A percentile compares a stretch with the other conserved stretches of the same genome.
Evolutionary conservation across 2,888 invertebrate species (phyloP).

Genomic region (Synergus umbraculus): DNA sequence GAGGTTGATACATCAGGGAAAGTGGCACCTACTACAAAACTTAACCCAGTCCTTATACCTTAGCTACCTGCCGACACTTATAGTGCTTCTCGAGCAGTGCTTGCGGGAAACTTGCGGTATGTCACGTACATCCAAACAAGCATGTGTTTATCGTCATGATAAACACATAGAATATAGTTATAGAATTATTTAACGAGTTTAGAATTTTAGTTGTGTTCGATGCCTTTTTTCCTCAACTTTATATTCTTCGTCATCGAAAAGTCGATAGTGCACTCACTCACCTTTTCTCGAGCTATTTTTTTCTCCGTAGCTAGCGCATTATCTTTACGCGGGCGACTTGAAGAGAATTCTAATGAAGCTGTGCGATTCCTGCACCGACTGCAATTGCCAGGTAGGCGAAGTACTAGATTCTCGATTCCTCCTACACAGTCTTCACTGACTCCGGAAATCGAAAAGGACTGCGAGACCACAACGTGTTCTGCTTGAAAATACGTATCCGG

Average conservation of each 20-base stretch:
- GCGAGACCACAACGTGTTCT: background rate
- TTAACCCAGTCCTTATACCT: background rate
- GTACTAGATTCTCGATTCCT: slow-evolving; percentile 21
- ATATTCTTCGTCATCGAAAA: background rate
- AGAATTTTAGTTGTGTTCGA: background rate
- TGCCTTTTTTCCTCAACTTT: background rate
- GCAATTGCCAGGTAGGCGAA: slow-evolving; percentile 25
- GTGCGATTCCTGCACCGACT: slow-evolving; percentile 5
- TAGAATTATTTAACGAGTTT: too few species aligned
- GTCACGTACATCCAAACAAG: background rate
- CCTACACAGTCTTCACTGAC: slow-evolving; percentile 6
- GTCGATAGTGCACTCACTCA: background rate
- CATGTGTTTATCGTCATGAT: background rate
- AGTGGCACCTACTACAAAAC: background rate
- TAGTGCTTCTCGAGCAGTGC: background rate
- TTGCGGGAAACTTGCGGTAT: background rate
- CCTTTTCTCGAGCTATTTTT: background rate
- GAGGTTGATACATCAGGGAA: background rate
- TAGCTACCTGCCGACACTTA: background rate
- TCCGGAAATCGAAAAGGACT: slow-evolving; percentile 2
- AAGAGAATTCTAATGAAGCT: slow-evolving; percentile 27
- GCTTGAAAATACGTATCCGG: background rate
- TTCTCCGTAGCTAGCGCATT: background rate
- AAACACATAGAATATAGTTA: too few species aligned
- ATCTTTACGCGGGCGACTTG: background rate